Percentiles rank a stretch among this genome's conserved stretches.
These are phyloP conservation scores for Leucoraja ocellata DNA, from an alignment of 2,797 vertebrate species.

Conservation along the genomic window DNA sequence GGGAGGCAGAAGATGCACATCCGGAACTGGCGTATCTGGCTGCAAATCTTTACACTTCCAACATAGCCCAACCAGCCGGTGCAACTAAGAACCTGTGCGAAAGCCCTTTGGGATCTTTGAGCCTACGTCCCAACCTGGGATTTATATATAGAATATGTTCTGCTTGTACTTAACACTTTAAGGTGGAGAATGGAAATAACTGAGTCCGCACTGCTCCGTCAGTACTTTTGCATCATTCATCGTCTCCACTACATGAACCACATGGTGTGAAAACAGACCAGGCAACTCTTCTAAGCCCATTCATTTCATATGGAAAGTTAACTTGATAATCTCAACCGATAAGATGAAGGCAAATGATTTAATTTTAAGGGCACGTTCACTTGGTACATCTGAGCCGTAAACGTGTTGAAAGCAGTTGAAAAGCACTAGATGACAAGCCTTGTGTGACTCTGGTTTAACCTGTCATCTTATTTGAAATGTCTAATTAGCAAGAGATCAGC, in stretches of 20 bases:
- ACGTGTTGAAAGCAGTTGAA: background rate
- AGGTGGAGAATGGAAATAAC: background rate
- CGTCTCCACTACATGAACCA: background rate
- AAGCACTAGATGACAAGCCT: background rate
- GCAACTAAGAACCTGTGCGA: background rate
- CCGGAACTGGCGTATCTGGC: slow-evolving; percentile 1
- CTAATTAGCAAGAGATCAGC: background rate
- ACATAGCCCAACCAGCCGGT: background rate
- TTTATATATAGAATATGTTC: no score
- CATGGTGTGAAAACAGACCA: background rate
- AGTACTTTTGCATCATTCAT: background rate
- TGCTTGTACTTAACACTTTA: background rate
- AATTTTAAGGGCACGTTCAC: background rate
- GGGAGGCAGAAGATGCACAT: slow-evolving; percentile 27
- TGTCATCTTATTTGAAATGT: background rate
- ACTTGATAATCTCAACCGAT: background rate
- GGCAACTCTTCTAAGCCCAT: background rate
- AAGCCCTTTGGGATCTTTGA: slow-evolving; percentile 21
- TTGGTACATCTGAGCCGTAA: background rate
- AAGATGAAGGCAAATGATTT: background rate
- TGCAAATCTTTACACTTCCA: background rate
- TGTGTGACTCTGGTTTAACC: background rate
- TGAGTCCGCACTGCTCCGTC: background rate
- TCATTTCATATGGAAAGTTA: background rate
- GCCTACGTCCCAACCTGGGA: background rate